Percentiles rank a stretch among this genome's conserved stretches.
Conservation (phyloP, 1,140 invertebrate species). For the Philotrypesis tridentata region DNA sequence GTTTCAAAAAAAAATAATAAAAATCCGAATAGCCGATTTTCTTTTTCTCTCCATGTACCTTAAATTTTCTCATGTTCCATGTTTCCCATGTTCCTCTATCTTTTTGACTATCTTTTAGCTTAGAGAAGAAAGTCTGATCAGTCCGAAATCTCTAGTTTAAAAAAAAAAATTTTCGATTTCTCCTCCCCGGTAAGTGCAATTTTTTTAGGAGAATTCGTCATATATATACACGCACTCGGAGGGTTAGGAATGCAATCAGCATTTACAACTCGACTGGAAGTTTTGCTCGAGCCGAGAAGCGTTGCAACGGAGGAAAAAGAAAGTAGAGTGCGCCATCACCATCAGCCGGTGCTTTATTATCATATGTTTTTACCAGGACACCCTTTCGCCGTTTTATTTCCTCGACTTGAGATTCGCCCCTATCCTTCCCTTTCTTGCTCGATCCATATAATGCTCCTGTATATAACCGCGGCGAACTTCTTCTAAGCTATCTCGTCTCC, state of each 20-base stretch:
- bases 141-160: no score
- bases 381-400: slow-evolving; percentile 51
- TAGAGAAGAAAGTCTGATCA: no score
- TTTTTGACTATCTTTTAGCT: no score
- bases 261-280: slow-evolving; percentile 65
- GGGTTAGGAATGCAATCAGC: slow-evolving; percentile 67
- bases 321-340: slow-evolving; percentile 53
- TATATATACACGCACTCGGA: not conserved
- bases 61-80: no score
- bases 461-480: not conserved
- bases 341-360: slow-evolving; percentile 65
- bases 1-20: no score
- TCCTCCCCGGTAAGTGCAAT: no score
- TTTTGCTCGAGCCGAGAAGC: slow-evolving; percentile 54
- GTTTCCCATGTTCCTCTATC: no score
- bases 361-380: slow-evolving; percentile 65
- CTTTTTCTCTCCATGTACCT: no score
- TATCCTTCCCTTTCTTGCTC: not conserved
- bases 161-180: no score
- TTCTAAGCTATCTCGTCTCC: slow-evolving; percentile 17
- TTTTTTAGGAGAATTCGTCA: no score
- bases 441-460: not conserved
- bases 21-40: no score
- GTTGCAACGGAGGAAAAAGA: slow-evolving; percentile 4
- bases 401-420: not conserved